Evolutionary conservation across 2,888 invertebrate species (phyloP).

Genomic region (Volucella inanis): DNA sequence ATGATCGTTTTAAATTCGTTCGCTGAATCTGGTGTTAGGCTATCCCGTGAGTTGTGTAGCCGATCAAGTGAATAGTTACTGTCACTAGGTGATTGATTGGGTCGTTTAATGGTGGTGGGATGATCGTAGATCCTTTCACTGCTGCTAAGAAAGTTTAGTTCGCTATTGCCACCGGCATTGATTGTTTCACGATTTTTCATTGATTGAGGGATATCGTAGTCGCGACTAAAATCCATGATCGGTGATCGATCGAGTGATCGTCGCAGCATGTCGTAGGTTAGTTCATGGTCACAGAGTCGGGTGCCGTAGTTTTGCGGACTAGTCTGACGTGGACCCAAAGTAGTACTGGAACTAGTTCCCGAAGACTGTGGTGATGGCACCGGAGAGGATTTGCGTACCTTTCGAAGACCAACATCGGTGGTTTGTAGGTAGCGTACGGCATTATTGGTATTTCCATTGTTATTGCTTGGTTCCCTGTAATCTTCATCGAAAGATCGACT

Average conservation of each 20-base stretch:
- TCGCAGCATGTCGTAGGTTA: slow-evolving; percentile 82
- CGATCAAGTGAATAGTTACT: slow-evolving; percentile 78
- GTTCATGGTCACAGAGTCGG: slow-evolving; percentile 82
- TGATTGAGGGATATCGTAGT: slow-evolving; percentile 79
- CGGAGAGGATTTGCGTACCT: slow-evolving; percentile 79
- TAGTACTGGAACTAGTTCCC: slow-evolving; percentile 67
- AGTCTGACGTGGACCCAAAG: slow-evolving; percentile 77
- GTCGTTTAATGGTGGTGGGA: slow-evolving; percentile 78
- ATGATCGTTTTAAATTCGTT: slow-evolving; percentile 75
- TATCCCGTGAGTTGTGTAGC: slow-evolving; percentile 73
- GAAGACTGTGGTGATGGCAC: slow-evolving; percentile 81
- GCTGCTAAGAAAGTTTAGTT: slow-evolving; percentile 81
- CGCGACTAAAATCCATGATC: slow-evolving; percentile 82
- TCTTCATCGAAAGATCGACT: slow-evolving; percentile 83
- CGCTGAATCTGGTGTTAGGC: slow-evolving; percentile 77
- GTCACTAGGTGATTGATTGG: slow-evolving; percentile 79
- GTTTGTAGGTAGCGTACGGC: slow-evolving; percentile 78
- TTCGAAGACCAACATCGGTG: slow-evolving; percentile 60
- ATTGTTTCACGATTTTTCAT: slow-evolving; percentile 81
- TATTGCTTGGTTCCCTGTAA: slow-evolving; percentile 80
- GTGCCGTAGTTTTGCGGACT: slow-evolving; percentile 83
- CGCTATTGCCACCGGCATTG: slow-evolving; percentile 81
- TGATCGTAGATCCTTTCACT: slow-evolving; percentile 81
- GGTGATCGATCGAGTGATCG: slow-evolving; percentile 81
- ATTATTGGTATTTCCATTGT: slow-evolving; percentile 75